Percentiles rank a stretch among this genome's conserved stretches.
Evolutionary conservation across 2,888 invertebrate species (phyloP).

Genomic region (Hermodice carunculata): DNA sequence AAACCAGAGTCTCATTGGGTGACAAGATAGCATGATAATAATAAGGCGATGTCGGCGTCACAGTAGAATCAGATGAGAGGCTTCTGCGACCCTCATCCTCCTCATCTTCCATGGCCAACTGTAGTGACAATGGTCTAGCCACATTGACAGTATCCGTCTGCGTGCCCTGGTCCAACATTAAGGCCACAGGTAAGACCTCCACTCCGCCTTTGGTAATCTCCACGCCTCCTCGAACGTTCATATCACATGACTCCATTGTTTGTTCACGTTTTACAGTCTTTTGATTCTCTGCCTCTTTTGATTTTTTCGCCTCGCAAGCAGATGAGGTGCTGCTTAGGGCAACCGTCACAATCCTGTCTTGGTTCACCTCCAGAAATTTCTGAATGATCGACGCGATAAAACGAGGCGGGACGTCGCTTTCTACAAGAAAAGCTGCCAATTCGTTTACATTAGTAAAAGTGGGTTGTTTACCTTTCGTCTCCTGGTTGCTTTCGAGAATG

Average conservation of each 20-base stretch:
- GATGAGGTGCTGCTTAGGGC: too few relatives aligned
- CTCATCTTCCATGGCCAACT: conserved; percentile 4
- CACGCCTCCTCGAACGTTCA: too few relatives aligned
- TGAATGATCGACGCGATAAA: too few relatives aligned
- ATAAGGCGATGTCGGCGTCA: conserved; percentile 23
- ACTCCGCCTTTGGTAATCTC: too few relatives aligned
- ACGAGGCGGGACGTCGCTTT: conserved; percentile 16
- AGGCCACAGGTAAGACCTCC: background rate
- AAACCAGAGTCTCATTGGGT: conserved; percentile 40
- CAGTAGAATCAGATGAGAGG: conserved; percentile 39
- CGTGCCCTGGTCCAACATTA: background rate
- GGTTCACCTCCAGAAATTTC: too few relatives aligned
- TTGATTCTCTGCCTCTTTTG: too few relatives aligned
- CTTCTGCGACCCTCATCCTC: conserved; percentile 18
- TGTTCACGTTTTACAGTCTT: too few relatives aligned
- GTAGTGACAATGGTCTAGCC: conserved; percentile 12
- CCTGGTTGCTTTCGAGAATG: background rate
- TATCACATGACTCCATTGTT: too few relatives aligned
- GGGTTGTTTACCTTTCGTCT: background rate
- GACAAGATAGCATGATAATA: conserved; percentile 30
- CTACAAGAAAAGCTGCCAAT: conserved; percentile 12
- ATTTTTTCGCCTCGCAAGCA: background rate
- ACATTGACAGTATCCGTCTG: background rate
- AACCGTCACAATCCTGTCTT: too few relatives aligned
- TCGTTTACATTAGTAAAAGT: conserved; percentile 14